These are phyloP conservation scores for Drosophila watanabei DNA, from an alignment of 1,140 invertebrate genomes.

Conservation along the genomic window DNA sequence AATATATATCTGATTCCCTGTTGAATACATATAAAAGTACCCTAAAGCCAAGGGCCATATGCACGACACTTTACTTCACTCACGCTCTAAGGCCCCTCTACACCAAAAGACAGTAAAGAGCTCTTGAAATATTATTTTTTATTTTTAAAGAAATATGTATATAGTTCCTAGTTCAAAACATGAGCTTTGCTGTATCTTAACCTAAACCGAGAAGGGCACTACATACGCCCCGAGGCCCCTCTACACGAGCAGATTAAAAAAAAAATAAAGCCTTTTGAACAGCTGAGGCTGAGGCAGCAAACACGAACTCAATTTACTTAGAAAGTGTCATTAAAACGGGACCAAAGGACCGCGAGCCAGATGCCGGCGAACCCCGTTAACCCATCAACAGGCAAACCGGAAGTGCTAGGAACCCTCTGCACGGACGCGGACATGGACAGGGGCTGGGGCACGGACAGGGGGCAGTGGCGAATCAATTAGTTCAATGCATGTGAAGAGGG, in stretches of 20 bases:
- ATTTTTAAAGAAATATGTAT: not conserved
- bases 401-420: slow-evolving; percentile 1
- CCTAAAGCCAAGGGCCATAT: no score
- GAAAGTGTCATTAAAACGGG: slow-evolving; percentile 25
- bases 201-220: not conserved
- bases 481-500: slow-evolving; percentile 76
- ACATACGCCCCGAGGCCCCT: not conserved
- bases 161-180: not conserved
- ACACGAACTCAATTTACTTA: slow-evolving; percentile 21
- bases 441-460: not conserved
- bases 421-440: not conserved
- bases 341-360: slow-evolving; percentile 3
- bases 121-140: no score
- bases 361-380: no score
- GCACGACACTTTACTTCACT: not conserved
- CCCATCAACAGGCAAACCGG: slow-evolving; percentile 20
- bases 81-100: not conserved
- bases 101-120: not conserved
- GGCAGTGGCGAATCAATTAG: slow-evolving; percentile 70
- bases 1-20: no score
- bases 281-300: not conserved
- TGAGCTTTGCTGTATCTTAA: not conserved
- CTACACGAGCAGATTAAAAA: not conserved
- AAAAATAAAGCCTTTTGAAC: not conserved
- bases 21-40: no score